Evolutionary conservation across 2,888 invertebrate genomes (phyloP).

Genomic region (Melipona beecheii): DNA sequence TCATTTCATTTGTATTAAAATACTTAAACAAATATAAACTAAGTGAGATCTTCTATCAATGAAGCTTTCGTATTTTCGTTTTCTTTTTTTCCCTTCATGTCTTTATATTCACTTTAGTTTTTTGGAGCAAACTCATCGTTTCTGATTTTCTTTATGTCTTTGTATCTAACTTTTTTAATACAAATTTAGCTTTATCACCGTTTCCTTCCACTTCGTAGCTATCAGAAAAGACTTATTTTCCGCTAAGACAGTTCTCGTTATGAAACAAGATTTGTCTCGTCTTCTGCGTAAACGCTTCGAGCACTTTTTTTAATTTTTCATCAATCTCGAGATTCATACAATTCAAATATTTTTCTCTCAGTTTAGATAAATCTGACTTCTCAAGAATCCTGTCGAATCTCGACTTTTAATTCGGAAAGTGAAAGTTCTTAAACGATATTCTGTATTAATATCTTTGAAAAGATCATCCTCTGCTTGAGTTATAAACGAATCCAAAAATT

Average conservation of each 20-base stretch:
- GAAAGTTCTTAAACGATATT: neutral
- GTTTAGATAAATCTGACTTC: slow-evolving; percentile 1
- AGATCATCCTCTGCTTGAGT: neutral
- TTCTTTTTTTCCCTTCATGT: neutral
- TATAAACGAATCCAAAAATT: neutral
- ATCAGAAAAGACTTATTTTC: neutral
- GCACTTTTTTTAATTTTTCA: slow-evolving; percentile 31
- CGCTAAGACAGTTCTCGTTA: neutral
- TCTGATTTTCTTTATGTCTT: neutral
- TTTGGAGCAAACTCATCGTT: neutral
- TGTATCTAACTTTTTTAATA: slow-evolving; percentile 35
- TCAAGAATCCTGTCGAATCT: slow-evolving; percentile 2
- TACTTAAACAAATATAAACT: neutral
- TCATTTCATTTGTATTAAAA: neutral
- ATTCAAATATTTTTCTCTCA: neutral
- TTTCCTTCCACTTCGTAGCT: neutral
- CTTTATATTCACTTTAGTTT: neutral
- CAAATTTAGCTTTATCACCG: neutral
- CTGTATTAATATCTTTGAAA: neutral
- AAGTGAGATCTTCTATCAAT: neutral
- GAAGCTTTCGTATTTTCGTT: slow-evolving; percentile 15
- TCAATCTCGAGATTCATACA: neutral
- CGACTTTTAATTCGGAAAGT: neutral
- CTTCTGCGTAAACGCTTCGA: neutral
- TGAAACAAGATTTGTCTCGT: neutral